These are phyloP conservation scores for Bunonema sp. DNA, from an alignment of 2,888 invertebrate genomes.

Conservation along the genomic window DNA sequence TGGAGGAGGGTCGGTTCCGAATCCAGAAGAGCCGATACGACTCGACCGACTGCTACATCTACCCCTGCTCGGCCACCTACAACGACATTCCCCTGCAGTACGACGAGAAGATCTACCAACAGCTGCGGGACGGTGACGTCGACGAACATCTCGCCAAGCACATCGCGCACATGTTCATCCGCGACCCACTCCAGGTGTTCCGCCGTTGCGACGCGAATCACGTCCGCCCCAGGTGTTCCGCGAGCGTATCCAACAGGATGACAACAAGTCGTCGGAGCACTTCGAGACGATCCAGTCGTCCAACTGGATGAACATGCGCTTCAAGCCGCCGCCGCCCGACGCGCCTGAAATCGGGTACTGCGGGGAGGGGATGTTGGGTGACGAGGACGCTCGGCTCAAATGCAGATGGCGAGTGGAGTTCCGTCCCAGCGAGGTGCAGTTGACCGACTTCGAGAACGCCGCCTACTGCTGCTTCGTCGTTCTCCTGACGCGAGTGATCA, in stretches of 20 bases:
- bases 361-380: too few relatives aligned
- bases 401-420: conserved; percentile 99
- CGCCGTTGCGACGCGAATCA: neutral
- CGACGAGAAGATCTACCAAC: conserved; percentile 66
- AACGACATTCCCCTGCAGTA: conserved; percentile 78
- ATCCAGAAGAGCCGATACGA: conserved; percentile 86
- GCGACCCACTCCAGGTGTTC: conserved; percentile 69
- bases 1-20: conserved; percentile 56
- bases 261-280: conserved; percentile 81
- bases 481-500: conserved; percentile 78
- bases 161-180: conserved; percentile 89
- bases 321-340: conserved; percentile 84
- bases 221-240: conserved; percentile 48
- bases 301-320: conserved; percentile 50
- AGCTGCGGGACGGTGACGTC: conserved; percentile 70
- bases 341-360: conserved; percentile 84
- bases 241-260: conserved; percentile 84
- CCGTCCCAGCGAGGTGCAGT: conserved; percentile 83
- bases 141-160: conserved; percentile 83
- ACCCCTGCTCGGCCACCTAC: conserved; percentile 65
- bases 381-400: too few relatives aligned
- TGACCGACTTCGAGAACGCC: conserved; percentile 98
- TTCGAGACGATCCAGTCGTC: conserved; percentile 61
- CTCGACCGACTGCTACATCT: conserved; percentile 88
- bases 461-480: conserved; percentile 95